These are phyloP conservation scores for Gobio gobio DNA, from an alignment of 2,113 vertebrate species.

Conservation along the genomic window DNA sequence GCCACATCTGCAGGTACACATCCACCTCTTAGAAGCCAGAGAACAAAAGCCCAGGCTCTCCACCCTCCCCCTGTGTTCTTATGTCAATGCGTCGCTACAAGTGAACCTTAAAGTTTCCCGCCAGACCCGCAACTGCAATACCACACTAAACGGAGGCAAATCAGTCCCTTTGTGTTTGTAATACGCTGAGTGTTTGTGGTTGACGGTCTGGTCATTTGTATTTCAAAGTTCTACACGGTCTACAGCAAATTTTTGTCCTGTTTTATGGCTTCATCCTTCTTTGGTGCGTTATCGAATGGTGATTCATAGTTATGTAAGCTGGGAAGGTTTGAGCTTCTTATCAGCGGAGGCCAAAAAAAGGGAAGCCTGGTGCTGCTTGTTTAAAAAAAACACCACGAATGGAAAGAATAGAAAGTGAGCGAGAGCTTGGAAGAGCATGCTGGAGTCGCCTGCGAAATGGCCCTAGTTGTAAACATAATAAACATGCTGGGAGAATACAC, in stretches of 20 bases:
- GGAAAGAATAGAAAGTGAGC: conserved; percentile 64
- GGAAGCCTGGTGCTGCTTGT: conserved; percentile 57
- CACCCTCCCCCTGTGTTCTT: not conserved
- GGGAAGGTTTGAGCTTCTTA: conserved; percentile 63
- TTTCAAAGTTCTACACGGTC: conserved; percentile 2
- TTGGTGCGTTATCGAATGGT: conserved; percentile 45
- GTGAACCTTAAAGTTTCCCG: conserved; percentile 6
- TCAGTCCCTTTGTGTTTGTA: not conserved
- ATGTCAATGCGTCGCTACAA: not conserved
- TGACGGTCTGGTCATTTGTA: not conserved
- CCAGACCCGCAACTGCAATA: not conserved
- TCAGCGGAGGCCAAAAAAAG: conserved; percentile 62
- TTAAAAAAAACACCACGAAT: not conserved
- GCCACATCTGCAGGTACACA: conserved; percentile 72
- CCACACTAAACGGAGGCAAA: not conserved
- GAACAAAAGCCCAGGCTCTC: conserved; percentile 65
- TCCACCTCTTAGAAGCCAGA: conserved; percentile 68
- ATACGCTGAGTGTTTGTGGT: not conserved
- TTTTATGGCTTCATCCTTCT: conserved; percentile 43
- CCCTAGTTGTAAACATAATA: conserved; percentile 67
- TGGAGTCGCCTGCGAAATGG: conserved; percentile 64
- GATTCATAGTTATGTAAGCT: conserved; percentile 71
- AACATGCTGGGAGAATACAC: conserved; percentile 61
- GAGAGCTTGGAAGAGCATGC: conserved; percentile 48
- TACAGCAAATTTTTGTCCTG: not conserved